Evolutionary conservation across 2,797 vertebrate species (phyloP).

Genomic region (Erethizon dorsatum): DNA sequence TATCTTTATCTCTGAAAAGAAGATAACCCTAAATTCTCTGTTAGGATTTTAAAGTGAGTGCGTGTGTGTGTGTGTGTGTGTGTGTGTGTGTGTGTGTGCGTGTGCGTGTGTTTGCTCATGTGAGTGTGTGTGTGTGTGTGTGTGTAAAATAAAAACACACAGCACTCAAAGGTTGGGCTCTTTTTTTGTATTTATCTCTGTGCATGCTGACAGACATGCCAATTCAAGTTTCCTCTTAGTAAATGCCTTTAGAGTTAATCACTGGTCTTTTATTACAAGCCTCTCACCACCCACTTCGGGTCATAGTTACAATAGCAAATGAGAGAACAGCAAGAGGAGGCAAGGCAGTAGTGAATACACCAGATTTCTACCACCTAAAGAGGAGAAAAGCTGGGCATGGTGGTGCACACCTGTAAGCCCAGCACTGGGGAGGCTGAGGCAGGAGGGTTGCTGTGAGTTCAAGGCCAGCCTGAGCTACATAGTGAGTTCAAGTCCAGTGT

Average conservation of each 20-base stretch:
- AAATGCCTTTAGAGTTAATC: background rate
- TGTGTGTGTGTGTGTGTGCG: background rate
- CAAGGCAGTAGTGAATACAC: background rate
- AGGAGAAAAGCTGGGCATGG: background rate
- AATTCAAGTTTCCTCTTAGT: background rate
- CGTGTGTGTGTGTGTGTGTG: too few species aligned
- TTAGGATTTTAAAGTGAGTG: background rate
- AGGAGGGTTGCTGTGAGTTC: background rate
- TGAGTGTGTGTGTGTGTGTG: too few species aligned
- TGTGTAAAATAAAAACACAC: background rate
- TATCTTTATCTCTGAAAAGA: constrained; percentile 56
- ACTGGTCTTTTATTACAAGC: background rate
- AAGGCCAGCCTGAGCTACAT: background rate
- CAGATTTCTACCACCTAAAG: background rate
- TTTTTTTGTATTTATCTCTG: background rate
- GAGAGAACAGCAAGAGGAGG: background rate
- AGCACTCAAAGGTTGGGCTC: background rate
- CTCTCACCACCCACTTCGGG: background rate
- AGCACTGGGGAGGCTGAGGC: background rate
- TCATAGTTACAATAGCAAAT: constrained; percentile 23
- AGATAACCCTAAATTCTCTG: background rate
- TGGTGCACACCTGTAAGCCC: background rate
- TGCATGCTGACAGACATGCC: background rate
- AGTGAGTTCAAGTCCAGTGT: background rate
- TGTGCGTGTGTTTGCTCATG: too few species aligned